Evolutionary conservation across 1,140 invertebrate genomes (phyloP).

Genomic region (Heliconius hewitsoni): DNA sequence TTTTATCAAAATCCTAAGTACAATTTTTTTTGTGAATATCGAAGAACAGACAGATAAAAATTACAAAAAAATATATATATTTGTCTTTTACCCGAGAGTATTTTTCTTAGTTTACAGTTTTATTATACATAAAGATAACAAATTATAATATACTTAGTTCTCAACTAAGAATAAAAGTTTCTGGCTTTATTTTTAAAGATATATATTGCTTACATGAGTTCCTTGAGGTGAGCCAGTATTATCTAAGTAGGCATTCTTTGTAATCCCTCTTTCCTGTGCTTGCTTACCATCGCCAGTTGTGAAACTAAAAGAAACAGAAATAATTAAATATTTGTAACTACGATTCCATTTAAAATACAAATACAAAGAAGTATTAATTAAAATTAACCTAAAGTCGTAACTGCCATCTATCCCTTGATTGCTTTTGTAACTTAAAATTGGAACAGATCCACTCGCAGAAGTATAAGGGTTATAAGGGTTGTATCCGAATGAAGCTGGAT

Average conservation of each 20-base stretch:
- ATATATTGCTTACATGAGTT: conserved; percentile 58
- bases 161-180: too few species aligned
- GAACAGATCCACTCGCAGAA: conserved; percentile 51
- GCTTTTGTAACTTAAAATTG: conserved; percentile 68
- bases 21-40: too few species aligned
- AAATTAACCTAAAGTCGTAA: conserved; percentile 68
- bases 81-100: too few species aligned
- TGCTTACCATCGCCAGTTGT: conserved; percentile 76
- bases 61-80: too few species aligned
- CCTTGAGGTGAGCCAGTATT: conserved; percentile 73
- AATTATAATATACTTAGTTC: too few species aligned
- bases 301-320: conserved; percentile 55
- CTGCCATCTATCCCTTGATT: conserved; percentile 66
- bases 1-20: too few species aligned
- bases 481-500: conserved; percentile 41
- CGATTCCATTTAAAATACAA: background rate
- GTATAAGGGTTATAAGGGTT: conserved; percentile 52
- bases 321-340: background rate
- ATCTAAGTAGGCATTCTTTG: conserved; percentile 75
- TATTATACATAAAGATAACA: too few species aligned
- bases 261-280: conserved; percentile 74
- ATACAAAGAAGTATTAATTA: conserved; percentile 2
- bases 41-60: too few species aligned
- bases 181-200: too few species aligned
- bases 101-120: too few species aligned